Evolutionary conservation across 1,140 invertebrate species (phyloP), one percentile per base, ranked within the genome.

Genomic region (Cotesia glomerata): DNA sequence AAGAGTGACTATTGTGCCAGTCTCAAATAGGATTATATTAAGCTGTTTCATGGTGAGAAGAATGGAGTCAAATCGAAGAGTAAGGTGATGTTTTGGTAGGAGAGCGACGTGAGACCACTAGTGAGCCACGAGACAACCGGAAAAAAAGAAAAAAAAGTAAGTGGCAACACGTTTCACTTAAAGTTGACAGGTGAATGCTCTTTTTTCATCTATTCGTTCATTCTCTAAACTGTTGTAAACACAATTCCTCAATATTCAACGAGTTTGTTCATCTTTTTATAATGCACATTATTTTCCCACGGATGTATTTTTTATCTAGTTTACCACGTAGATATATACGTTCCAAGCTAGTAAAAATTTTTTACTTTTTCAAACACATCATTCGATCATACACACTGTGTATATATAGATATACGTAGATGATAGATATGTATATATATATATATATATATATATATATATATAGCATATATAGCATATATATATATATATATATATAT

Each of bases 21-120:
- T 79, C 78, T 85, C 80, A 86, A 86, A 87, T 85, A 82, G 84
- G 86, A 87, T 87, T 87, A 87, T 87, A 86, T 86, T 87, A 85
- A 86, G 84, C 86, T 85, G 81, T 86, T 86, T 85, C 81, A 81
- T 79, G 75, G 75, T 62, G 64, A 75, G 79, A 80, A 85, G 82
- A 86, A 86, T 86, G 78, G 81, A 86, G 83, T 86, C 84, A 86
- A 86, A 86, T 84, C 80, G 82, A 80, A 77, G 79, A 84, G 80
- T 78, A 84, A 78, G 78, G 82, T 81, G 79, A 82, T 87, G 85
- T 86, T 87, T 87, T 87, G 85, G 85, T 85, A 86, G 84, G 83
- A 75, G 76, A 81, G 80, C 77, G 76, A 75, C 76, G 80, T 80
- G 79, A 76, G 74, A 72, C 45, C 59, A 56, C 32, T 39, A 76